Evolutionary conservation across 1,140 invertebrate genomes (phyloP).

Genomic region (Leptinotarsa lineolata): DNA sequence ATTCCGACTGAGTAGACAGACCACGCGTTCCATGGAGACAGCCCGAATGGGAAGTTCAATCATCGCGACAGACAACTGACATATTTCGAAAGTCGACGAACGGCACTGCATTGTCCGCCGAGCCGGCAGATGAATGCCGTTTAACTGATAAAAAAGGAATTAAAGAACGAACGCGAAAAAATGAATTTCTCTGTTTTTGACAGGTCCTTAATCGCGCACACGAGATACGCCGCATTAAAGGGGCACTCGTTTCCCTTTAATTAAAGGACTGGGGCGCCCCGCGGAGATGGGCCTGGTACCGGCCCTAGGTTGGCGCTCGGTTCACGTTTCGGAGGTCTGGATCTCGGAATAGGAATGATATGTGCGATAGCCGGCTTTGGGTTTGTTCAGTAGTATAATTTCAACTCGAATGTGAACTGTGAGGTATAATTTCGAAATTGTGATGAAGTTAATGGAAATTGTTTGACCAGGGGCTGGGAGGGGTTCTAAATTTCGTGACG

Average conservation of each 20-base stretch:
- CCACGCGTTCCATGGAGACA: not conserved
- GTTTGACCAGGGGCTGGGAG: too few species aligned
- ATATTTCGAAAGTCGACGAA: not conserved
- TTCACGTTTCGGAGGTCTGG: not conserved
- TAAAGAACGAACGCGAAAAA: slow-evolving; percentile 58
- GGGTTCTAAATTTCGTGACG: too few species aligned
- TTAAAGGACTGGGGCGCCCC: slow-evolving; percentile 48
- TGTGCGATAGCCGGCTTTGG: too few species aligned
- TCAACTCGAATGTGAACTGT: too few species aligned
- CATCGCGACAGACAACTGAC: not conserved
- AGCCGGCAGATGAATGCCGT: slow-evolving; percentile 54
- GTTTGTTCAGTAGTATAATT: too few species aligned
- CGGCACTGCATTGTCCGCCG: slow-evolving; percentile 11
- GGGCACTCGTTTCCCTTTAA: slow-evolving; percentile 53
- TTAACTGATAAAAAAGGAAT: slow-evolving; percentile 58
- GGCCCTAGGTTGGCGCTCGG: not conserved
- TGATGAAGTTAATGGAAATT: too few species aligned
- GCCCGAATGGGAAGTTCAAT: not conserved
- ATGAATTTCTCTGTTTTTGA: slow-evolving; percentile 59
- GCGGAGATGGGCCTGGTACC: slow-evolving; percentile 14
- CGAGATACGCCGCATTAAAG: slow-evolving; percentile 56
- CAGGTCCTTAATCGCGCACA: slow-evolving; percentile 57
- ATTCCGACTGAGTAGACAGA: not conserved
- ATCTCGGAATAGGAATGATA: not conserved
- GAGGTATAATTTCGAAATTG: too few species aligned